A percentile compares a stretch with the other conserved stretches of the same genome.
These are phyloP conservation scores for Corella eumyota DNA, from an alignment of 23 tunicate genomes.

Conservation along the genomic window DNA sequence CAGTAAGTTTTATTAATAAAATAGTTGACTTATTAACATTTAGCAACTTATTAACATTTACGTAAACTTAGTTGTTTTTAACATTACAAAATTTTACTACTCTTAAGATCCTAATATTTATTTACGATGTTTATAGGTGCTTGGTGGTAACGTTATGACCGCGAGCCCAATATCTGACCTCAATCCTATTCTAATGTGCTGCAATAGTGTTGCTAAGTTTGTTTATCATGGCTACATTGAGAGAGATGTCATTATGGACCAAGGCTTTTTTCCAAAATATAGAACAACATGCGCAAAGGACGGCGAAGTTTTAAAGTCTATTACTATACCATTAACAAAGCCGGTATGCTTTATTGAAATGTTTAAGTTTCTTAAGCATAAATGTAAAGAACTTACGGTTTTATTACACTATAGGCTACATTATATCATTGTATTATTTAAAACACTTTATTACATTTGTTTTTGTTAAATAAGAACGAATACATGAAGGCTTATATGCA, in stretches of 20 bases:
- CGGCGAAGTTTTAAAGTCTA: constrained; percentile 33
- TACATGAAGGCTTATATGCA: constrained; percentile 71
- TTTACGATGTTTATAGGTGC: constrained; percentile 18
- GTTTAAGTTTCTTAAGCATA: no score
- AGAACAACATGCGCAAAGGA: constrained; percentile 37
- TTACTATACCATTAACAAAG: constrained; percentile 37
- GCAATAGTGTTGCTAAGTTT: constrained; percentile 42
- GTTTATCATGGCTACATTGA: constrained; percentile 18
- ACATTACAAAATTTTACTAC: no score
- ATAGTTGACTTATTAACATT: no score
- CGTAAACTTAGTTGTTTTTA: no score
- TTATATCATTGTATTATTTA: not conserved
- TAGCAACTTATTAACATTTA: no score
- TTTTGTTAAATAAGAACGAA: constrained; percentile 28
- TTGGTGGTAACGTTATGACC: constrained; percentile 85
- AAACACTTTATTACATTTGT: not conserved
- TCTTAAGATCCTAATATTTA: no score
- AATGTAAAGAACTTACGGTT: no score
- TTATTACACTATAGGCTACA: no score
- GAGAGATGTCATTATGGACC: constrained; percentile 61
- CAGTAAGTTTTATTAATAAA: constrained; percentile 31
- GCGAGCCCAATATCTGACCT: constrained; percentile 99
- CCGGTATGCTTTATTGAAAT: no score
- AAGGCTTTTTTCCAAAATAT: constrained; percentile 81
- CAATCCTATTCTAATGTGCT: constrained; percentile 80